Base-by-base conservation (phyloP, 2,113 vertebrate genomes). In the Vanacampus margaritifer region DNA sequence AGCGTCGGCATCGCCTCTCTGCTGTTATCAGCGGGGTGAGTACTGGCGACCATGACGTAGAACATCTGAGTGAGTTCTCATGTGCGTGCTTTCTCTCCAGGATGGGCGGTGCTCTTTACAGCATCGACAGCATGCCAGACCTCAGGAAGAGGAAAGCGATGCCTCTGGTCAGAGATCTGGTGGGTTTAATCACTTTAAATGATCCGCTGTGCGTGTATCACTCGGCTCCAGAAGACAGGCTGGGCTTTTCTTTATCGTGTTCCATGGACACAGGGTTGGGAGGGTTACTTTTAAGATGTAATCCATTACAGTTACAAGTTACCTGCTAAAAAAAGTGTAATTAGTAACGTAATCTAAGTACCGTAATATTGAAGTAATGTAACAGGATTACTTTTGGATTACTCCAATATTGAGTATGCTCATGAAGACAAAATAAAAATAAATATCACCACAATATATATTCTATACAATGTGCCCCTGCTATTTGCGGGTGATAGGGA, bases 41-140 rank as follows among this genome's bases (percentile, higher is more conserved):
- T 83, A 43, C 14, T 24, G 23, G 39, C 6, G 45, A 75, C 46
- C 67, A 19, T 67, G 63, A 74, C 23, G 13, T 28, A 69, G 24
- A 6, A 37, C 59, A 32, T 57, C 54, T 74, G 48, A 59, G 50
- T 71, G 56, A 9, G 39, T 62, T 37, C 13, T 26, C 32, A 53
- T 66, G 39, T 72, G 24, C 61, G 16, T 70, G 73, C 59, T 73
- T 58, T 74, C 24, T 83, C 84, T 87, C 39, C 90, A 99, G 97
- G 75, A 95, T 97, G 73, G 97, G 96, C 12, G 97, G 97, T 0
- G 97, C 96, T 86, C 91, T 99, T 74, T 99, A 98, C 84, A 98
- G 97, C 89, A 99, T 99, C 69, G 97, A 99, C 93, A 99, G 97
- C 87, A 99, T 99, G 97, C 97, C 97, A 14, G 97, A 99, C 88